Evolutionary conservation across 2,113 vertebrate species (phyloP), one percentile per base, ranked within the genome.

Genomic region (Nansenia antarctica): DNA sequence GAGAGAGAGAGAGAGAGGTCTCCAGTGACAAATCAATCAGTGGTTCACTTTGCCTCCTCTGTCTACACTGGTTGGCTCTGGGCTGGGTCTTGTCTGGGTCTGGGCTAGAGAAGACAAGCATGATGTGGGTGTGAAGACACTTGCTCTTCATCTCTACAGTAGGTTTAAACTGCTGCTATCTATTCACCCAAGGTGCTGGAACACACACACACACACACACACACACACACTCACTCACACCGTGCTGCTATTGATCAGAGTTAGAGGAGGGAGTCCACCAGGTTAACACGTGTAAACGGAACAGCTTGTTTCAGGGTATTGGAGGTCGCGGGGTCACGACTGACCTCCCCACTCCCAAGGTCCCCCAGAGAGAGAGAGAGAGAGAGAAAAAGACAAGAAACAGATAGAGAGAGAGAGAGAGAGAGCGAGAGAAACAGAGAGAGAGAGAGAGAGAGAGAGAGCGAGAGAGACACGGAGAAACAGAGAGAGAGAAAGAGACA

Each of bases 271-370:
- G 65, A 73, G 85, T 81, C 78, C 81, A 81, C 62, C 69, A 73
- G 74, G 77, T 85, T 82, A 81, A 85, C 81, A 68, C 45, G 74
- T 75, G 81, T 80, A 82, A 82, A 81, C 76, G 76, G 71, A 80
- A 70, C 70, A n/a, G n/a, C 74, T 65, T 79, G 79, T 72, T 82
- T 78, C 64, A 53, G 65, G 27, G 42, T 52, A 39, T 49, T 53
- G 52, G 53, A 29, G 11, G 47, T 49, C 67, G 32, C 18, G 14
- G 45, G 15, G 45, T 7, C 18, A 45, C 2, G 15, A 15, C 14
- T 4, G 6, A 15, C 39, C 9, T 49, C 45, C n/a, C n/a, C n/a
- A n/a, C n/a, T 7, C 6, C 18, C 52, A 54, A 8, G 24, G 53
- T 55, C 26, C 20, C 45, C 14, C 12, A 22, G 53, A 55, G 53